phyloP scores from a whole-genome alignment of 2,888 invertebrate genomes.

The Koerneria pararmatus region DNA sequence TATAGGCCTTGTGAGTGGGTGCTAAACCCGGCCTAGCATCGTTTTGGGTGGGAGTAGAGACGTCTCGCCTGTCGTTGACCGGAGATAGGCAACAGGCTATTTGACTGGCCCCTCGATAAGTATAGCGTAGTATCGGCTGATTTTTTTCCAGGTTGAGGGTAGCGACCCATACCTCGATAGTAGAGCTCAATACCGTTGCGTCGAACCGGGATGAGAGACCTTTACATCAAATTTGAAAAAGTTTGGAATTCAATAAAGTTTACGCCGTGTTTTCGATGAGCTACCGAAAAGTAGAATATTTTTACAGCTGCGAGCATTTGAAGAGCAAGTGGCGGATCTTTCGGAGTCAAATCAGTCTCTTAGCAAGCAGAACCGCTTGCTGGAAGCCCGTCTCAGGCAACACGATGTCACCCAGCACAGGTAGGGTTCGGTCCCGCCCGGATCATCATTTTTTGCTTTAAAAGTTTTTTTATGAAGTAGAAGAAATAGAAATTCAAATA shows the following conservation, averaged over 20 bases:
- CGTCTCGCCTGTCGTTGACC: no score
- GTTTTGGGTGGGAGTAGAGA: no score
- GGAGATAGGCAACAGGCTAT: no score
- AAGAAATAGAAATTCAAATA: no score
- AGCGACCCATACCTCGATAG: no score
- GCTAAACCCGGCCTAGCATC: no score
- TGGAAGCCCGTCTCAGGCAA: conserved; percentile 79
- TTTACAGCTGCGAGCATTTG: conserved; percentile 37
- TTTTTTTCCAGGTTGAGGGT: no score
- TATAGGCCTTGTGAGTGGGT: no score
- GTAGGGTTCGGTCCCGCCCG: background rate
- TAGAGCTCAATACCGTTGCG: no score
- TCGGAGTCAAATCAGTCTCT: conserved; percentile 83
- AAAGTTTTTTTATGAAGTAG: background rate
- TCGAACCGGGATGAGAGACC: conserved; percentile 30
- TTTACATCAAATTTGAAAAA: conserved; percentile 5
- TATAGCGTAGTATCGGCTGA: no score
- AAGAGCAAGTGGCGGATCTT: conserved; percentile 71
- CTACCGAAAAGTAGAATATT: background rate
- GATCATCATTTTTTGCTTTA: background rate
- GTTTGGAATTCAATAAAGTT: background rate
- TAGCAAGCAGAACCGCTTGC: conserved; percentile 81
- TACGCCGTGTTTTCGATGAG: no score
- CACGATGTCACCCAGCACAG: conserved; percentile 20
- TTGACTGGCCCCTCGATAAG: no score